Conservation (phyloP, 1,140 invertebrate genomes). For the Diabrotica undecimpunctata region DNA sequence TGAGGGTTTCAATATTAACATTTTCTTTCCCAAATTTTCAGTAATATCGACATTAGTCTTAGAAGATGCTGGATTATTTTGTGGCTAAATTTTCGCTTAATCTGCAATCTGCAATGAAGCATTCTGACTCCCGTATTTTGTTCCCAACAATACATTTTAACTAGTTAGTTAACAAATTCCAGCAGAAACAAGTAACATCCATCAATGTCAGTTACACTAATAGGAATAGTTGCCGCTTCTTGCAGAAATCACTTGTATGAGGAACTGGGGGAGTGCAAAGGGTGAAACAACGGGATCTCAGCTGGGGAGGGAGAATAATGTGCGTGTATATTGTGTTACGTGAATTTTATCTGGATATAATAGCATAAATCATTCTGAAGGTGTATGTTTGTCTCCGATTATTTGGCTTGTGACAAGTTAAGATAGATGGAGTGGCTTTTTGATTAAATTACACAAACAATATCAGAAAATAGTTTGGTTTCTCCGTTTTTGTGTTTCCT, state of each 20-base stretch:
- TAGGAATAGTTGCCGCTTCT: conserved; percentile 11
- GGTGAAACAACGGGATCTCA: neutral
- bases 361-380: neutral
- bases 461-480: too few species aligned
- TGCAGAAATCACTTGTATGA: neutral
- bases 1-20: too few species aligned
- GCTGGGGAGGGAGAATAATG: neutral
- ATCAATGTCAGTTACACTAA: conserved; percentile 15
- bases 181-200: conserved; percentile 17
- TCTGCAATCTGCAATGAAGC: conserved; percentile 5
- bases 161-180: conserved; percentile 16
- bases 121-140: neutral
- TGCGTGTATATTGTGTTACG: neutral
- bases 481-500: too few species aligned
- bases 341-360: neutral
- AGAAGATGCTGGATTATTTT: too few species aligned
- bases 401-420: too few species aligned
- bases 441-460: too few species aligned
- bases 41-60: too few species aligned
- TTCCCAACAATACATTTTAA: conserved; percentile 14
- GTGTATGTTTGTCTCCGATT: too few species aligned
- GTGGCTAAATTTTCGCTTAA: too few species aligned
- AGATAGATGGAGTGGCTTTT: too few species aligned
- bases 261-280: neutral
- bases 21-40: too few species aligned